Evolutionary conservation across 2,888 invertebrate genomes (phyloP).

Genomic region (Ischnura elegans): DNA sequence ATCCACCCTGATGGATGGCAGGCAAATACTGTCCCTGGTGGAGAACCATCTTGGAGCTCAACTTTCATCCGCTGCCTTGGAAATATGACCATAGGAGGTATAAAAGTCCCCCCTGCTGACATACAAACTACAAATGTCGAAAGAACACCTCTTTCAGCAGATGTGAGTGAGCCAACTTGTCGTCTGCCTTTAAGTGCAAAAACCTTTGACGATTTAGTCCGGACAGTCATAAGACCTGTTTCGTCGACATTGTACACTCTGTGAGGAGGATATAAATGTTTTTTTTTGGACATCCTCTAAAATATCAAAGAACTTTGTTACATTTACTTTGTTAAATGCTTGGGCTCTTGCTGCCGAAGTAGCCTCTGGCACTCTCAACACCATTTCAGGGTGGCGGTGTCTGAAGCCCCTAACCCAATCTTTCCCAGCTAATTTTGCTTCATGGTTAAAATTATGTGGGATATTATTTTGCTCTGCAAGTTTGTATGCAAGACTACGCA

Average conservation of each 20-base stretch:
- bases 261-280: constrained; percentile 24
- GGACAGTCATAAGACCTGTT: constrained; percentile 60
- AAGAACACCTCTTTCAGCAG: constrained; percentile 59
- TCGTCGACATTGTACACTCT: constrained; percentile 70
- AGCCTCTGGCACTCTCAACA: constrained; percentile 63
- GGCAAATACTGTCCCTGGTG: constrained; percentile 71
- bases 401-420: constrained; percentile 69
- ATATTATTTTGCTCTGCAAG: constrained; percentile 71
- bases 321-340: constrained; percentile 64
- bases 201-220: neutral
- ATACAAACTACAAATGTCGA: constrained; percentile 27
- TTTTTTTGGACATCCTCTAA: constrained; percentile 24
- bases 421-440: constrained; percentile 69
- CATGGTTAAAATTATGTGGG: constrained; percentile 65
- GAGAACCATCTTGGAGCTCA: constrained; percentile 72
- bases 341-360: constrained; percentile 56
- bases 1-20: constrained; percentile 72
- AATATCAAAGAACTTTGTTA: constrained; percentile 57
- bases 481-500: constrained; percentile 71
- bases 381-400: constrained; percentile 65
- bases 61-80: constrained; percentile 72
- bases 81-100: constrained; percentile 68
- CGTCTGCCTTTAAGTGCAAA: neutral
- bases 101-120: constrained; percentile 41
- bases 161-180: neutral